phyloP scores from a whole-genome alignment of 2,797 vertebrate genomes.

The Acridotheres tristis region DNA sequence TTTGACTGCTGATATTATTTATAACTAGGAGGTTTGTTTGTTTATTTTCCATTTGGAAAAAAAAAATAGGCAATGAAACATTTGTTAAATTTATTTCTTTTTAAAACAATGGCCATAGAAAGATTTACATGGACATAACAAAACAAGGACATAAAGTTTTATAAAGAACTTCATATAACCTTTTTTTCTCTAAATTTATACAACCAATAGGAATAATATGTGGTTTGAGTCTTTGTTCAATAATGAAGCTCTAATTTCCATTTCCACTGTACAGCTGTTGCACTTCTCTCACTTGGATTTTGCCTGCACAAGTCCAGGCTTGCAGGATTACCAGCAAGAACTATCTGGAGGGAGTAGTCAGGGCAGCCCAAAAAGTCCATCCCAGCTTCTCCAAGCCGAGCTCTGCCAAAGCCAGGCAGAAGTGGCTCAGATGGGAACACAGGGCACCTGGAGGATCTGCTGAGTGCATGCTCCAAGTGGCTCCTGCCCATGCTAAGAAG shows the following conservation, averaged over 20 bases:
- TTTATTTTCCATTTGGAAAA: constrained; percentile 48
- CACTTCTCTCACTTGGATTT: not conserved
- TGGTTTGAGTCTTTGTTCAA: constrained; percentile 17
- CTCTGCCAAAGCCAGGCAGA: not conserved
- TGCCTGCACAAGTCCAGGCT: not conserved
- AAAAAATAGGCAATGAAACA: constrained; percentile 28
- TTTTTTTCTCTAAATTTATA: constrained; percentile 3
- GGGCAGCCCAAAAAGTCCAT: not conserved
- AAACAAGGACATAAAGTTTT: not conserved
- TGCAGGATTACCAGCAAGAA: not conserved
- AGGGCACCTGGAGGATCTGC: not conserved
- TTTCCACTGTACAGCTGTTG: not conserved
- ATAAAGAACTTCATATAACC: not conserved
- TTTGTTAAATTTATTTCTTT: constrained; percentile 36
- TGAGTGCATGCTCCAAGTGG: not conserved
- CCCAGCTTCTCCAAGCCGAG: not conserved
- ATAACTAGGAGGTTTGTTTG: constrained; percentile 24
- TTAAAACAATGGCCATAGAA: constrained; percentile 29
- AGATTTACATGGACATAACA: constrained; percentile 11
- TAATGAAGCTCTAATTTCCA: constrained; percentile 6
- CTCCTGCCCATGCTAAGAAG: not conserved
- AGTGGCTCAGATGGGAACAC: not conserved
- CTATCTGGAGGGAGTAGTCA: not conserved
- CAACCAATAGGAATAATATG: not conserved
- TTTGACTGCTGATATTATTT: constrained; percentile 53